Evolutionary conservation across 2,888 invertebrate species (phyloP), one percentile per base, ranked within the genome.

Genomic region (Eupelmus urozonus): DNA sequence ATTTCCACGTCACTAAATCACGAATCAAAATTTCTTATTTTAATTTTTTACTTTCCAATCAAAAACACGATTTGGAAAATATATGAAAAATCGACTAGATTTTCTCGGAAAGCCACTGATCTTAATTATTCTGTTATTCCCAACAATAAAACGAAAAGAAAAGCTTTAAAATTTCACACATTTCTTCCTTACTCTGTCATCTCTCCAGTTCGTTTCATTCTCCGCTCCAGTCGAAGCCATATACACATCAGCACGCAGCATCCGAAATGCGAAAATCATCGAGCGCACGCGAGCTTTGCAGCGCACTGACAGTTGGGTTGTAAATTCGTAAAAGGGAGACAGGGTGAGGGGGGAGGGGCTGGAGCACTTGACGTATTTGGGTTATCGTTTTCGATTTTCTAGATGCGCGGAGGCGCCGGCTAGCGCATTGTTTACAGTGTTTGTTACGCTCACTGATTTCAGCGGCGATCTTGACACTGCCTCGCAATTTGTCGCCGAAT

Each of bases 321-420:
- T 76, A 70, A 76, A 70, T 76, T 76, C 63, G 49, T 45, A 57
- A 70, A 63, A 62, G 11, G 13, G 9, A 9, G 25, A 49, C 2
- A 45, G 45, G 9, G 34, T 5, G 34, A 34, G 34, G 9, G 34
- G 34, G 34, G 3, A 9, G 9, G 34, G 34, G 9, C 9, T 34
- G 18, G 45, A 9, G 51, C 7, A 27, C 51, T 59, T 55, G 73
- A 73, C 79, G 62, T 73, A 80, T 76, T 70, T 77, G 76, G 76
- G 80, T 77, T 77, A 80, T 80, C 73, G 79, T 70, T 80, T 73
- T 70, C 65, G 70, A 76, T 67, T 63, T 70, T 70, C 75, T 67
- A 57, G 45, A 73, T 65, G 63, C 45, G 9, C 62, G 75, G 7
- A 49, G 11, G 11, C 40, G 16, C 51, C 45, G 29, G n/a, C 65